phyloP scores from a whole-genome alignment of 2,113 vertebrate genomes.

The Nothocercus nigrocapillus region DNA sequence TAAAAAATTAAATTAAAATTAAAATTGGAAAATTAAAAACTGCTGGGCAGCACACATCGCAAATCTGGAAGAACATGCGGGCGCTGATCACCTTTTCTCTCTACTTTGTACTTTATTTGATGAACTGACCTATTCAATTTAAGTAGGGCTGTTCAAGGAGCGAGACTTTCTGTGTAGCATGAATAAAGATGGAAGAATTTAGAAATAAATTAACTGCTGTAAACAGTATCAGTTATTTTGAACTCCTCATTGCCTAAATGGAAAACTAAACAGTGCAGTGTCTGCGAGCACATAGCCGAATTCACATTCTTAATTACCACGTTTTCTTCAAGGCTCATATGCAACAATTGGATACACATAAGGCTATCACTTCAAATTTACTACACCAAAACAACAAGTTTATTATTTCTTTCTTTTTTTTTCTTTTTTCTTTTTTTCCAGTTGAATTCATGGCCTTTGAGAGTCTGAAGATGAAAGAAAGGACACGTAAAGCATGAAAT shows the following conservation, averaged over 20 bases:
- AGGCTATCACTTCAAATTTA: neutral
- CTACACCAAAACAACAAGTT: neutral
- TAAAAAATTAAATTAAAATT: too few species aligned
- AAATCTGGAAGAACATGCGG: neutral
- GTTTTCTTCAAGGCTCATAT: neutral
- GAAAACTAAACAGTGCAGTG: neutral
- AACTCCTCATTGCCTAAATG: neutral
- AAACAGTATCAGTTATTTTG: neutral
- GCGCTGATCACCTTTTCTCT: neutral
- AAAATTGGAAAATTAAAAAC: neutral
- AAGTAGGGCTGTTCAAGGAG: neutral
- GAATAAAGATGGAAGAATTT: neutral
- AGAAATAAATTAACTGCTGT: neutral
- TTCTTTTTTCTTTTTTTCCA: neutral
- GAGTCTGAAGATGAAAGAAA: neutral
- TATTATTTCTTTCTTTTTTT: neutral
- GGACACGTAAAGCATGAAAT: neutral
- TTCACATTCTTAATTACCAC: neutral
- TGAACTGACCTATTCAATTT: neutral
- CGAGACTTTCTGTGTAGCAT: neutral
- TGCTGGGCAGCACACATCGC: neutral
- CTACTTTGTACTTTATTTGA: neutral
- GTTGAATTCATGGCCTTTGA: neutral
- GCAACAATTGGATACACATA: neutral
- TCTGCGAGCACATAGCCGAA: neutral